Conservation (phyloP, 2,888 invertebrate genomes). For the Clanis bilineata region DNA sequence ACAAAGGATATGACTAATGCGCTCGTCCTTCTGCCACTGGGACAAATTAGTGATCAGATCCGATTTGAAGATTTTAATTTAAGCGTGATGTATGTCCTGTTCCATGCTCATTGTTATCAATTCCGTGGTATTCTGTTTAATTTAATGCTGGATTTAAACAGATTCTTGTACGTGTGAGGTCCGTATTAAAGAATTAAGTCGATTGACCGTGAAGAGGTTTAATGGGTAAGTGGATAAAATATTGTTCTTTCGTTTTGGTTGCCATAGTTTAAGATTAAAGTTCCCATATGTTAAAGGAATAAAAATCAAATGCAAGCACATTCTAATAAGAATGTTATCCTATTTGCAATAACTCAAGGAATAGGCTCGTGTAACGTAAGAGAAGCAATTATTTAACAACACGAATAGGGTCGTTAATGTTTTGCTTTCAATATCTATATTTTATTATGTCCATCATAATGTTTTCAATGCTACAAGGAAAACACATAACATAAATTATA, state of each 20-base stretch:
- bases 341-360: too few species aligned
- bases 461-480: too few species aligned
- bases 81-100: conserved; percentile 15
- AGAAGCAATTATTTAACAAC: too few species aligned
- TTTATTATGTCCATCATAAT: too few species aligned
- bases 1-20: conserved; percentile 60
- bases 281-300: too few species aligned
- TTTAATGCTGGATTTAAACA: conserved; percentile 22
- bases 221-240: conserved; percentile 19
- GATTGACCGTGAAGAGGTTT: conserved; percentile 8
- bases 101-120: conserved; percentile 14
- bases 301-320: too few species aligned
- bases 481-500: too few species aligned
- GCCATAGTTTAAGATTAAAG: neutral
- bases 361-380: too few species aligned
- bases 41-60: conserved; percentile 65
- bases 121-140: conserved; percentile 18
- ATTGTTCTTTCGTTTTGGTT: neutral
- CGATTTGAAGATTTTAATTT: conserved; percentile 33
- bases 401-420: too few species aligned
- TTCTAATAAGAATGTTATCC: too few species aligned
- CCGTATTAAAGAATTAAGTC: conserved; percentile 1
- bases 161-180: conserved; percentile 20
- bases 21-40: conserved; percentile 38
- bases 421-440: too few species aligned